Evolutionary conservation across 2,113 vertebrate genomes (phyloP).

Genomic region (Clarias magur): DNA sequence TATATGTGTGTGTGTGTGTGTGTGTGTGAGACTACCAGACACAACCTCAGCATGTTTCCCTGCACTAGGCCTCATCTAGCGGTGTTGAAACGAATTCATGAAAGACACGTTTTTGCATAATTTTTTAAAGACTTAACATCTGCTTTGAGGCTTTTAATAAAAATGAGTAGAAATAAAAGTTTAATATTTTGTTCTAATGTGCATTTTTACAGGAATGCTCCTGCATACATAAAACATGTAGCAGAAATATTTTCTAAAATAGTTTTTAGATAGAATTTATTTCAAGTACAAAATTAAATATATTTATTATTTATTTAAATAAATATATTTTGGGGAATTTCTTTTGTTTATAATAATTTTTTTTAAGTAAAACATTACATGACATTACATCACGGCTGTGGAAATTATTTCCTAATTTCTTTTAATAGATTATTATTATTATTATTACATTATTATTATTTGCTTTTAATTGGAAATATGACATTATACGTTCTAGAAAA

Average conservation of each 20-base stretch:
- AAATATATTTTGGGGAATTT: too few relatives aligned
- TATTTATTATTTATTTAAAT: too few relatives aligned
- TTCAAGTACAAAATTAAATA: neutral
- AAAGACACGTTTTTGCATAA: neutral
- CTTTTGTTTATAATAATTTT: neutral
- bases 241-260: neutral
- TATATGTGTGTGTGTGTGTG: neutral
- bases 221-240: neutral
- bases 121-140: neutral
- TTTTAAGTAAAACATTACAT: neutral
- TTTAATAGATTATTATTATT: neutral
- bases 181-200: neutral
- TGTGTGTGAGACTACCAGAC: neutral
- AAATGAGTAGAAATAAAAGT: neutral
- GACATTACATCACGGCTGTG: neutral
- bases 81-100: neutral
- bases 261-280: too few relatives aligned
- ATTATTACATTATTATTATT: neutral
- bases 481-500: neutral
- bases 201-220: neutral
- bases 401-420: neutral
- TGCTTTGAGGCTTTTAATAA: neutral
- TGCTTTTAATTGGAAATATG: neutral
- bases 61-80: neutral
- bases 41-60: neutral